A percentile compares a stretch with the other conserved stretches of the same genome.
phyloP scores from a whole-genome alignment of 2,888 invertebrate genomes.

The Gortyna flavago region DNA sequence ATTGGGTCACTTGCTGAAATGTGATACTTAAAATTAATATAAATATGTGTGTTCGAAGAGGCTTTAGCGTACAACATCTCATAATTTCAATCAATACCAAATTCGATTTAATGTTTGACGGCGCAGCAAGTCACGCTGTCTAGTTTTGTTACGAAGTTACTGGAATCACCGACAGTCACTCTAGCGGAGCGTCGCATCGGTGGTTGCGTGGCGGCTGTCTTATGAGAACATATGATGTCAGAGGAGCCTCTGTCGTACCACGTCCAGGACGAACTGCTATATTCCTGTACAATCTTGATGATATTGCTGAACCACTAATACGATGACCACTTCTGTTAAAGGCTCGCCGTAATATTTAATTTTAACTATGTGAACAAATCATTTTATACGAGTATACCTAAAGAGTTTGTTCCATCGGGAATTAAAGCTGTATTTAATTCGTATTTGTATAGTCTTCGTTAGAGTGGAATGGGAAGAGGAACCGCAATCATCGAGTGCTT shows the following conservation, averaged over 20 bases:
- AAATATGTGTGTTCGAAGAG: background rate
- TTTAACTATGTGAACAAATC: background rate
- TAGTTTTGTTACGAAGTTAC: too few relatives aligned
- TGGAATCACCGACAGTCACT: too few relatives aligned
- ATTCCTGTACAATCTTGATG: too few relatives aligned
- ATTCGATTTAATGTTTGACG: background rate
- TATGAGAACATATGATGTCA: too few relatives aligned
- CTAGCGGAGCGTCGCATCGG: too few relatives aligned
- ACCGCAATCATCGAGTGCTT: background rate
- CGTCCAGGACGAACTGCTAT: too few relatives aligned
- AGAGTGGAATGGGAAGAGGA: background rate
- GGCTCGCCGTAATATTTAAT: background rate
- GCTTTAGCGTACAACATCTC: background rate
- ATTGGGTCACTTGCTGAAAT: background rate
- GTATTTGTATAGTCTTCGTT: background rate
- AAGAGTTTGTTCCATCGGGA: background rate
- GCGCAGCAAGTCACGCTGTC: too few relatives aligned
- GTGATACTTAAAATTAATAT: background rate
- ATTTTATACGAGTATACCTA: background rate
- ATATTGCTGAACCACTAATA: too few relatives aligned
- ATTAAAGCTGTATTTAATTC: constrained; percentile 2
- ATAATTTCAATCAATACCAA: background rate
- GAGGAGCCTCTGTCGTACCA: too few relatives aligned
- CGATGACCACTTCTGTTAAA: too few relatives aligned
- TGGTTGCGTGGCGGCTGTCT: too few relatives aligned